A percentile compares a stretch with the other conserved stretches of the same genome.
phyloP scores from a whole-genome alignment of 2,888 invertebrate species.

The Drosophila koepferae region DNA sequence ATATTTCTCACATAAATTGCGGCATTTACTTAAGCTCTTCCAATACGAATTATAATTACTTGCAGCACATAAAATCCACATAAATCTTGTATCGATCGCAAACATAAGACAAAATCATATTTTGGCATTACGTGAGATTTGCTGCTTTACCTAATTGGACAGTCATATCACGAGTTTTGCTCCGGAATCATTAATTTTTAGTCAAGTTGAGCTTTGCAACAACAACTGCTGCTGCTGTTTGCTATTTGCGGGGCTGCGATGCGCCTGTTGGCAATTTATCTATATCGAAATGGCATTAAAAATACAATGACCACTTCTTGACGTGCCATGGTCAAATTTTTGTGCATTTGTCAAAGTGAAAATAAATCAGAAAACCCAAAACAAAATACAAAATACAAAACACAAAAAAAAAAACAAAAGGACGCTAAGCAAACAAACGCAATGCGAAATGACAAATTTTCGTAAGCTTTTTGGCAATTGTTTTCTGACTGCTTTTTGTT shows the following conservation, averaged over 20 bases:
- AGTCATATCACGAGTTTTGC: constrained; percentile 34
- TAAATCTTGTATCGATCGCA: constrained; percentile 24
- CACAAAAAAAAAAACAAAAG: too few relatives aligned
- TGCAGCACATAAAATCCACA: constrained; percentile 15
- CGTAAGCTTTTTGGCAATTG: constrained; percentile 56
- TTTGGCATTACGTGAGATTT: constrained; percentile 25
- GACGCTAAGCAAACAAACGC: constrained; percentile 68
- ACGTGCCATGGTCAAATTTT: constrained; percentile 79
- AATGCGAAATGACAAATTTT: constrained; percentile 68
- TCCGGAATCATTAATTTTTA: constrained; percentile 20
- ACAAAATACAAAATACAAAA: constrained; percentile 20
- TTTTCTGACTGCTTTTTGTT: constrained; percentile 24
- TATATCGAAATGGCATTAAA: constrained; percentile 73
- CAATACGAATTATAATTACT: constrained; percentile 25
- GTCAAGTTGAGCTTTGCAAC: background rate
- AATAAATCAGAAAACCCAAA: constrained; percentile 68
- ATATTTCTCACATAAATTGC: background rate
- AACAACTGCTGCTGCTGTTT: background rate
- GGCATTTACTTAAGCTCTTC: background rate
- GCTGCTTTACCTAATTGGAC: constrained; percentile 21
- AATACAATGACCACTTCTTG: constrained; percentile 76
- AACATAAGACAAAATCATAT: background rate
- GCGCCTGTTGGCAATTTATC: constrained; percentile 70
- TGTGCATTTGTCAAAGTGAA: constrained; percentile 77
- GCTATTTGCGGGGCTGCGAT: constrained; percentile 18